Conservation (phyloP, 2,888 invertebrate genomes). For the Megaustenia siamemsis region DNA sequence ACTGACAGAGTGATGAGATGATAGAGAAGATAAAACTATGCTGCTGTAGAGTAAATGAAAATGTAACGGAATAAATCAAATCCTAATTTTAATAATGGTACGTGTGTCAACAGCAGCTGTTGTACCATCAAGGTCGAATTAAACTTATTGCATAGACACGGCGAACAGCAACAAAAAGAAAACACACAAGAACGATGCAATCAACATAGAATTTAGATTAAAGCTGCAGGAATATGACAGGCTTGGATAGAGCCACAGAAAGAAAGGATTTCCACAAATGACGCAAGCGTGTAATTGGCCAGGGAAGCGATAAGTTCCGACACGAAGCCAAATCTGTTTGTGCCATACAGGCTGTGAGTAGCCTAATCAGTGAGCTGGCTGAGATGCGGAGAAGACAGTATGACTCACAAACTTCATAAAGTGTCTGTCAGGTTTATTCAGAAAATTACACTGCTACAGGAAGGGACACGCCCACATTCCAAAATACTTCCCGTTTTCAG, state of each 20-base stretch:
- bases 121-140: no score
- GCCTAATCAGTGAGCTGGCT: conserved; percentile 43
- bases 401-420: conserved; percentile 47
- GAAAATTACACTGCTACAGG: neutral
- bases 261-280: neutral
- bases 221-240: neutral
- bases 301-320: conserved; percentile 1
- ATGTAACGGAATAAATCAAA: no score
- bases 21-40: neutral
- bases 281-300: conserved; percentile 22
- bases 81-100: no score
- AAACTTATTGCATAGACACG: no score
- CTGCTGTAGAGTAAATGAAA: no score
- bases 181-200: no score
- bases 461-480: neutral
- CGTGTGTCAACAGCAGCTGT: no score
- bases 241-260: neutral
- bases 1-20: neutral
- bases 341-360: neutral
- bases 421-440: conserved; percentile 8
- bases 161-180: no score
- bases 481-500: conserved; percentile 10
- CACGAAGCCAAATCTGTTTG: conserved; percentile 30
- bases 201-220: neutral
- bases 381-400: neutral